Base-by-base conservation (phyloP, 2,888 invertebrate species). In the Camponotus fellah region DNA sequence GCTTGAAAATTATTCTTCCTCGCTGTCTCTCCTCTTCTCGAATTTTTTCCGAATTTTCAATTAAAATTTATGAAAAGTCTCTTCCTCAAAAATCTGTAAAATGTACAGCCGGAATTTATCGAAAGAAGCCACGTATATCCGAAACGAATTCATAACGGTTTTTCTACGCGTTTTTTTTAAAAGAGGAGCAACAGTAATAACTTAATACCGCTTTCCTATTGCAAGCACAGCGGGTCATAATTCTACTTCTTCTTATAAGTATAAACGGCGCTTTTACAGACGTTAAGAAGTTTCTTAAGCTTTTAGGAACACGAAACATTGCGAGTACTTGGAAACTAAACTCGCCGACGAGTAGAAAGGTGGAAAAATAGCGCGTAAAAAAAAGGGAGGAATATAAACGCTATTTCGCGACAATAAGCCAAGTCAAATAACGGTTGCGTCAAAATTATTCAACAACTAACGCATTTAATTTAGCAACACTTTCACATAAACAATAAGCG, bases 251-350 rank as follows among this genome's bases (percentile, higher is more conserved):
- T 80, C 72, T 80, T 80, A 79, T 80, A 80, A 80, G 60, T 80
- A 72, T 74, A 80, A 80, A 80, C 79, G 79, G 60, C 37, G 60
- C 79, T 74, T 80, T 80, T 74, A 60, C 79, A 80, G 74, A 80
- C 74, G 79, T 80, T 80, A 80, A 80, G 79, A 80, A 80, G 79
- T 80, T 80, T 80, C 75, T 80, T 80, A 80, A 80, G 79, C 79
- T 80, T 80, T 80, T 80, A 80, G 79, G 17, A 74, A 60, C 74
- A 80, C 79, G 79, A 80, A 80, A 80, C 74, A 74, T 72, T 80
- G 79, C 75, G 75, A 72, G 60, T 46, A 80, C 74, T 80, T 80
- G 79, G 17, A 26, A 80, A 60, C 79, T 80, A 80, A 80, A 80
- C 74, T 80, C 79, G 26, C 46, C 74, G 75, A 60, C 79, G 72